Evolutionary conservation across 2,797 vertebrate species (phyloP), one percentile per base, ranked within the genome.

Genomic region (Melanotaenia parkinsoni): DNA sequence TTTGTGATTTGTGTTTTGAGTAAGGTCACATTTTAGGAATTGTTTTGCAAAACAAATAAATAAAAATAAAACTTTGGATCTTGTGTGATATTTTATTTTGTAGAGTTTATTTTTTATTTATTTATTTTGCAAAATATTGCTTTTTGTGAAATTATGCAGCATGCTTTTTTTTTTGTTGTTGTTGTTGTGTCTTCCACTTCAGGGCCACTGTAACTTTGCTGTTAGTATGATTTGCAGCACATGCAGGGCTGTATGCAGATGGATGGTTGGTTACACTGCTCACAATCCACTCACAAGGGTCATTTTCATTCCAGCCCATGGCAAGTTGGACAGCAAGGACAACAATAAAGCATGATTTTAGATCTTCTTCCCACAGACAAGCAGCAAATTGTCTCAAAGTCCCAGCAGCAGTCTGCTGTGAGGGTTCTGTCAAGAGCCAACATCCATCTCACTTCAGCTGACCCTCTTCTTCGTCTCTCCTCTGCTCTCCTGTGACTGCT

Each of bases 401-500:
- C 88, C 81, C 83, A 68, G 83, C 74, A 86, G 81, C 64, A 37
- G 60, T 59, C 45, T 54, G 62, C 78, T 67, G 71, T 40, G 80
- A 81, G 86, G 8, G 67, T 78, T 84, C 79, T 70, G 78, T 60
- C 77, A 73, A 70, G 67, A 71, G 77, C 65, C 74, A 37, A 65
- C 79, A 91, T 90, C 84, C 81, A 85, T 90, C 88, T 91, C 86
- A 88, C 85, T 89, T 86, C 81, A 84, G 70, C 60, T 63, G 16
- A 12, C 28, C 28, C 28, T 24, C 61, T 20, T 63, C 74, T 77
- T 73, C 54, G 74, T 77, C 64, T 62, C 70, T 62, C 57, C 60
- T 59, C 68, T 26, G 24, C 64, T 77, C 70, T 70, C 79, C 16
- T 2, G 63, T 47, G 74, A 71, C 76, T 64, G 63, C 67, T 63